Percentiles rank a stretch among this genome's conserved stretches.
Conservation (phyloP, 37 sponge, comb jelly and placozoan genomes). For the Eunapius fragilis region DNA sequence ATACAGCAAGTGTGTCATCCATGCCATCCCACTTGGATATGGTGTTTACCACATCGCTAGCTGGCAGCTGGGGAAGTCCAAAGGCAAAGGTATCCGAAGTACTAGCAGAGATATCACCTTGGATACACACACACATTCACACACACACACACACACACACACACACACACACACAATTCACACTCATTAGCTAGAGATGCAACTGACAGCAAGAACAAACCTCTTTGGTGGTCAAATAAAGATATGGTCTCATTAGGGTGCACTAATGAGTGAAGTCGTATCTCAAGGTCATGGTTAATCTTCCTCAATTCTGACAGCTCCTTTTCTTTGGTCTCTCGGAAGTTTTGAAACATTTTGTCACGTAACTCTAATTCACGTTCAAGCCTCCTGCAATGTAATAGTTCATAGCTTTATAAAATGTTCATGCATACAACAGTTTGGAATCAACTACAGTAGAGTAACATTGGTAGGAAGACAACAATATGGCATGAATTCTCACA, state of each 20-base stretch:
- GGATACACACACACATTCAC: not conserved
- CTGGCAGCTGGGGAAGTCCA: slow-evolving; percentile 35
- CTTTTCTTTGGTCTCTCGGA: slow-evolving; percentile 36
- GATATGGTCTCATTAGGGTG: not conserved
- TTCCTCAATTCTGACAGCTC: slow-evolving; percentile 29
- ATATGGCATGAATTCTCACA: too few relatives aligned
- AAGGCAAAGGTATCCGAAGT: not conserved
- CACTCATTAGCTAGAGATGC: not conserved
- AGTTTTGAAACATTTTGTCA: slow-evolving; percentile 33
- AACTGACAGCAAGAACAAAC: too few relatives aligned
- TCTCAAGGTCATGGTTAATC: slow-evolving; percentile 50
- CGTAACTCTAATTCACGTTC: slow-evolving; percentile 34
- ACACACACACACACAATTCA: not conserved
- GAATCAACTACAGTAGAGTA: not conserved
- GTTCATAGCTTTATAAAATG: too few relatives aligned
- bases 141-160: not conserved
- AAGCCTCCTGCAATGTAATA: slow-evolving; percentile 30
- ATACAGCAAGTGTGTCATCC: slow-evolving; percentile 49
- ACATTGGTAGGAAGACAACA: too few relatives aligned
- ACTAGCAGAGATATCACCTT: not conserved
- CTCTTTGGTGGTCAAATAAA: not conserved
- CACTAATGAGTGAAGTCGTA: slow-evolving; percentile 10
- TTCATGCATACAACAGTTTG: not conserved
- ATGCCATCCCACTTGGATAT: slow-evolving; percentile 57
- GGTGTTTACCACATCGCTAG: slow-evolving; percentile 31